phyloP scores from a whole-genome alignment of 2,797 vertebrate species.

The Diplodus sargus region DNA sequence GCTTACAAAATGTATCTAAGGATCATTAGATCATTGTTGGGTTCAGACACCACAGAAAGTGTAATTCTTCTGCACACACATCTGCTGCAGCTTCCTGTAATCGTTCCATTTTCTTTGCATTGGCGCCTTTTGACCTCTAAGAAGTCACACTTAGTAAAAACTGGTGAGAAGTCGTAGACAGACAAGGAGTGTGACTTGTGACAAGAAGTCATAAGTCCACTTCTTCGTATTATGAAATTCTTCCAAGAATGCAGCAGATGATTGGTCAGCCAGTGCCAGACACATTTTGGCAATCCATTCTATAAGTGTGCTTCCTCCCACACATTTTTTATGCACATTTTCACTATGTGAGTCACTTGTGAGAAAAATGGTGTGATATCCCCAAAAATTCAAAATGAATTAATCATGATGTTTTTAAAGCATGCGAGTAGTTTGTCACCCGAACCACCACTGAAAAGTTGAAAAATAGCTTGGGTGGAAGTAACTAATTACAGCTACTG shows the following conservation, averaged over 20 bases:
- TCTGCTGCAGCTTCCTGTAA: neutral
- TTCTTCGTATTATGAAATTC: neutral
- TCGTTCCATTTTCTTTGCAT: neutral
- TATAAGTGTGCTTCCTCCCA: neutral
- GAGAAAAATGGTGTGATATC: neutral
- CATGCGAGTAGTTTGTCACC: neutral
- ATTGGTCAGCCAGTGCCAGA: neutral
- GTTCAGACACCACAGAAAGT: neutral
- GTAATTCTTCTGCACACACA: neutral
- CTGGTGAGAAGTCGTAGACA: neutral
- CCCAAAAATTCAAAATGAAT: neutral
- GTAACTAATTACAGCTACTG: no score
- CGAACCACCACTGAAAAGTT: neutral
- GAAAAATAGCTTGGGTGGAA: neutral
- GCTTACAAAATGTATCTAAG: neutral
- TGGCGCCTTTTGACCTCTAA: neutral
- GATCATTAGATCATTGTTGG: neutral
- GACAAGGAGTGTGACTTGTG: neutral
- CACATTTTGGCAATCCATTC: neutral
- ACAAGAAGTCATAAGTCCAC: neutral
- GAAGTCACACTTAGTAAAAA: neutral
- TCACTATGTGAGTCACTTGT: neutral
- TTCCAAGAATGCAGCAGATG: neutral
- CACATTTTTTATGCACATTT: neutral
- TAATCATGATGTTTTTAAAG: neutral